A percentile compares a stretch with the other conserved stretches of the same genome.
Conservation (phyloP, 2,797 vertebrate species). For the Coregonus suidteri region DNA sequence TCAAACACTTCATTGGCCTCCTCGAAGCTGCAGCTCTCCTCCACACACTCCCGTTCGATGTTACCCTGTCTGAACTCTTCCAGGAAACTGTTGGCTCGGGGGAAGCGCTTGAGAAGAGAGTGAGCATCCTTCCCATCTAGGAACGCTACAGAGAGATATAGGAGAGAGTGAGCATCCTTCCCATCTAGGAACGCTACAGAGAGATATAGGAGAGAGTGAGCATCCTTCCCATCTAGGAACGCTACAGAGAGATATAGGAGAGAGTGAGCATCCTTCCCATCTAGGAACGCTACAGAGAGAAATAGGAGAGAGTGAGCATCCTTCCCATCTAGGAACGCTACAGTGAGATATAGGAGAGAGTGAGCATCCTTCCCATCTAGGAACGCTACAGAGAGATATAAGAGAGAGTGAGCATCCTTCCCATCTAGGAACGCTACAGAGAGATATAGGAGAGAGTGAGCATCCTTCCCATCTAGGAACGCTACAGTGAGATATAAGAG, state of each 20-base stretch:
- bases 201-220: conserved; percentile 67
- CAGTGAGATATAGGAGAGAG: conserved; percentile 52
- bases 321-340: conserved; percentile 81
- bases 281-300: conserved; percentile 76
- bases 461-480: too few relatives aligned
- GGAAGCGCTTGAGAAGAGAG: conserved; percentile 81
- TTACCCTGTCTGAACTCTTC: conserved; percentile 86
- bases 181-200: conserved; percentile 79
- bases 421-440: too few relatives aligned
- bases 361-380: conserved; percentile 80
- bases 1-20: conserved; percentile 88
- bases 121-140: conserved; percentile 80
- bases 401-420: too few relatives aligned
- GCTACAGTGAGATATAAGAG: too few relatives aligned
- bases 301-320: conserved; percentile 75
- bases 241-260: conserved; percentile 59
- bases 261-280: conserved; percentile 79
- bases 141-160: conserved; percentile 71
- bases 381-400: conserved; percentile 59
- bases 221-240: conserved; percentile 81
- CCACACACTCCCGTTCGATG: conserved; percentile 85
- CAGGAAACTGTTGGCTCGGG: conserved; percentile 83
- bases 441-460: too few relatives aligned
- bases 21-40: conserved; percentile 88
- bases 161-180: conserved; percentile 72